Conservation (phyloP, 2,113 vertebrate genomes). For the Ornithorhynchus anatinus region DNA sequence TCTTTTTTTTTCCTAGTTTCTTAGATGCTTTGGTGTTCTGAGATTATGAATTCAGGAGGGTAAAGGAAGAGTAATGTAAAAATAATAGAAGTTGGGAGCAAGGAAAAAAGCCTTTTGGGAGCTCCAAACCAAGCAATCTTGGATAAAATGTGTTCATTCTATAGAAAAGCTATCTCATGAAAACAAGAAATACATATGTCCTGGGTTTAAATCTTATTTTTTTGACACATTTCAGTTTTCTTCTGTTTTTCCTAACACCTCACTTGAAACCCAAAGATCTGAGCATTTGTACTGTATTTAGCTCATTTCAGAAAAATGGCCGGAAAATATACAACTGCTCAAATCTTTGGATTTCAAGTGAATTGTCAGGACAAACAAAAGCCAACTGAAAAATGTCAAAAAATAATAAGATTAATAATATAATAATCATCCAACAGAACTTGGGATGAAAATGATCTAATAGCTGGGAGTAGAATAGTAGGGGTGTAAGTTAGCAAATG, state of each 20-base stretch:
- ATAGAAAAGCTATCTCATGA: not conserved
- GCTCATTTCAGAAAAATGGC: not conserved
- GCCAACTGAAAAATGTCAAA: too few relatives aligned
- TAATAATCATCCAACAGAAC: too few relatives aligned
- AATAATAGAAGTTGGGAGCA: not conserved
- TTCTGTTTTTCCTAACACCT: not conserved
- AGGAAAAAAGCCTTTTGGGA: not conserved
- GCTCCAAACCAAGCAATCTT: not conserved
- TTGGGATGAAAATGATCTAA: too few relatives aligned
- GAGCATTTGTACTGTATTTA: not conserved
- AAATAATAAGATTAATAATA: not conserved
- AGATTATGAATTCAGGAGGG: not conserved
- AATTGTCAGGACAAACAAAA: not conserved
- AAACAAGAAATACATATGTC: not conserved
- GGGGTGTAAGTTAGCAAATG: too few relatives aligned
- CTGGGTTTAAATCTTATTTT: not conserved
- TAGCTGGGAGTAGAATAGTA: too few relatives aligned
- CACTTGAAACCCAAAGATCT: not conserved
- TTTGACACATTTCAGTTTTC: too few relatives aligned
- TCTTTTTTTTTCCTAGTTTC: too few relatives aligned
- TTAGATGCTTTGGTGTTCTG: too few relatives aligned
- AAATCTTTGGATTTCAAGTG: not conserved
- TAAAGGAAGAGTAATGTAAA: not conserved
- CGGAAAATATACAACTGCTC: too few relatives aligned
- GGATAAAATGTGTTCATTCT: not conserved